These are phyloP conservation scores for Telmatherina bonti DNA, from an alignment of 2,797 vertebrate species.

Conservation along the genomic window DNA sequence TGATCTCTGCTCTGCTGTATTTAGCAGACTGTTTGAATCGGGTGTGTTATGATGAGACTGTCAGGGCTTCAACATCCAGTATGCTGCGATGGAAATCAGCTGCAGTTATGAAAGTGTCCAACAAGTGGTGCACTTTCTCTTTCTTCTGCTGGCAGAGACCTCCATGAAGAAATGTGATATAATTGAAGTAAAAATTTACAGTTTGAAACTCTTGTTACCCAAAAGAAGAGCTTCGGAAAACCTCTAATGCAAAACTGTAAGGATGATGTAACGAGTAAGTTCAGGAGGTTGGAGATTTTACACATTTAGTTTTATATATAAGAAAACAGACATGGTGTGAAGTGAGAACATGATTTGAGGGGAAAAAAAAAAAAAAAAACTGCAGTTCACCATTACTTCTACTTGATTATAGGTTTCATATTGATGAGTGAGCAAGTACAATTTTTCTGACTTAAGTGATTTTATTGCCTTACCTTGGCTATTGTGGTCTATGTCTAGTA, in stretches of 20 bases:
- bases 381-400: too few species aligned
- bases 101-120: slow-evolving; percentile 54
- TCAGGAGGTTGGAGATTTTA: background rate
- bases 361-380: too few species aligned
- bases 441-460: too few species aligned
- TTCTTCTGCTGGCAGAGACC: background rate
- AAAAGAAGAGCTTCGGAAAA: background rate
- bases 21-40: slow-evolving; percentile 10
- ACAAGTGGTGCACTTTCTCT: slow-evolving; percentile 63
- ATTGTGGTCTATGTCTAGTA: background rate
- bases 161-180: background rate
- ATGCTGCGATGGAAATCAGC: background rate
- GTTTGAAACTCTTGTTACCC: background rate
- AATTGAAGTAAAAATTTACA: background rate
- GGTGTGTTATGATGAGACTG: background rate
- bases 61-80: slow-evolving; percentile 10
- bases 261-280: background rate
- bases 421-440: too few species aligned
- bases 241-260: background rate
- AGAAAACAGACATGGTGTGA: background rate
- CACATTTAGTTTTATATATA: background rate
- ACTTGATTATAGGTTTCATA: too few species aligned
- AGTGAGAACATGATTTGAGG: background rate
- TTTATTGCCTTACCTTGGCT: background rate
- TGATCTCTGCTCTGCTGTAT: background rate